Base-by-base conservation (phyloP, 2,797 vertebrate species). In the Sitta carolinensis region DNA sequence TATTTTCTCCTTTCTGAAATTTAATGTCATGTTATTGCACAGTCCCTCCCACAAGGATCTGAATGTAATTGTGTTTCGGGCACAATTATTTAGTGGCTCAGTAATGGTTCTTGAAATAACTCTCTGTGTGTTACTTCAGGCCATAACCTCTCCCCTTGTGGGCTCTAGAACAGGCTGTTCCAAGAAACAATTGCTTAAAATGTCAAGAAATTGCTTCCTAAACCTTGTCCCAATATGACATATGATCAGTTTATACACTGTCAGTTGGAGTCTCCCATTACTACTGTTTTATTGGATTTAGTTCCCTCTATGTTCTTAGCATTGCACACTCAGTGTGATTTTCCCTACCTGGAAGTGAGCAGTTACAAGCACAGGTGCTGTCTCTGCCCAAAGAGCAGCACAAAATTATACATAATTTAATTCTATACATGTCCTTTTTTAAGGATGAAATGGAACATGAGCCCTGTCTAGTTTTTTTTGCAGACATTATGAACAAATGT, bases 171-270 rank as follows among this genome's bases (percentile, higher is more conserved):
- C 14, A 18, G 91, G 87, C 80, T 82, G 89, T 91, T 96, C 85
- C 91, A 94, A 90, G 85, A 90, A 95, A 94, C 89, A 94, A 96
- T 96, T 94, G 89, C 83, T 95, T 94, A 88, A 96, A 94, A 97
- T 96, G 96, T 94, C 94, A 97, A 91, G 85, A 94, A 86, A 95
- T 93, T 94, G 83, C 89, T 95, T 94, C 87, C 87, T 96, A 96
- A 96, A 78, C 77, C 70, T 90, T 16, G 5, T 88, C 92, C 89
- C 85, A 76, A 6, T 87, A 90, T 97, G 95, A 95, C 87, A 88
- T 95, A 94, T 51, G 80, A 74, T 63, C 87, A 88, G 85, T 93
- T 96, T 95, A 88, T 90, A 76, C 75, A 62, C 76, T 79, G 93
- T 76, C 85, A 90, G 87, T 79, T 78, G 87, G 90, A 94, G 89